These are phyloP conservation scores for Huso huso DNA, from an alignment of 2,797 vertebrate genomes.

Conservation along the genomic window DNA sequence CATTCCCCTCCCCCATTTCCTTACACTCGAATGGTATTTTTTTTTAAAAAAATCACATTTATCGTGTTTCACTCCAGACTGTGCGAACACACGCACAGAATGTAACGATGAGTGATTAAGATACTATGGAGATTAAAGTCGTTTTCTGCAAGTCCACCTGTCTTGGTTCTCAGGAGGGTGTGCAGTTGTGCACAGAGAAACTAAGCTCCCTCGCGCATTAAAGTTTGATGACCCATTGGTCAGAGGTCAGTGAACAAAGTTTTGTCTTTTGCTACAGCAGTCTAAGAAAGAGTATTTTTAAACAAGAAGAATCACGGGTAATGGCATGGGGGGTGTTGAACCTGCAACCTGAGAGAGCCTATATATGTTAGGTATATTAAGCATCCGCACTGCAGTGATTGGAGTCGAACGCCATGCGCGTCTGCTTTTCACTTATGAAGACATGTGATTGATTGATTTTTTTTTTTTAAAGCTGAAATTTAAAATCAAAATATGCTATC, in stretches of 20 bases:
- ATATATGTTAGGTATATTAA: too few relatives aligned
- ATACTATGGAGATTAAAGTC: not conserved
- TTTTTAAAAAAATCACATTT: not conserved
- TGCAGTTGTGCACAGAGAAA: not conserved
- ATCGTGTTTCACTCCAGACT: not conserved
- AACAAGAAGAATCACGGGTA: not conserved
- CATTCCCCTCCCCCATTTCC: not conserved
- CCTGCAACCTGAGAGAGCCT: too few relatives aligned
- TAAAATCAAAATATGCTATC: too few relatives aligned
- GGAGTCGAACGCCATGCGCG: too few relatives aligned
- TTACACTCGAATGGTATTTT: not conserved
- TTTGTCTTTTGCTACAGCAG: conserved; percentile 3
- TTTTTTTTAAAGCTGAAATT: too few relatives aligned
- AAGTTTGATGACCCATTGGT: conserved; percentile 5
- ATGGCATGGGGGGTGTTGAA: too few relatives aligned
- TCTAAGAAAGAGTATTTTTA: not conserved
- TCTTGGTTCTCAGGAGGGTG: not conserved
- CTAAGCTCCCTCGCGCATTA: conserved; percentile 3
- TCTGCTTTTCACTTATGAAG: too few relatives aligned
- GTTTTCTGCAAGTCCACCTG: conserved; percentile 3
- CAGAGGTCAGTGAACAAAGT: conserved; percentile 5
- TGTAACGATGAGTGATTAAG: not conserved
- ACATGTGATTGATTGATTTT: too few relatives aligned
- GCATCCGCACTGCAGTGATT: too few relatives aligned
- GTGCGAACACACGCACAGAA: not conserved